Percentiles rank a stretch among this genome's conserved stretches.
phyloP scores from a whole-genome alignment of 2,888 invertebrate genomes.

The Gasteruption jaculator region DNA sequence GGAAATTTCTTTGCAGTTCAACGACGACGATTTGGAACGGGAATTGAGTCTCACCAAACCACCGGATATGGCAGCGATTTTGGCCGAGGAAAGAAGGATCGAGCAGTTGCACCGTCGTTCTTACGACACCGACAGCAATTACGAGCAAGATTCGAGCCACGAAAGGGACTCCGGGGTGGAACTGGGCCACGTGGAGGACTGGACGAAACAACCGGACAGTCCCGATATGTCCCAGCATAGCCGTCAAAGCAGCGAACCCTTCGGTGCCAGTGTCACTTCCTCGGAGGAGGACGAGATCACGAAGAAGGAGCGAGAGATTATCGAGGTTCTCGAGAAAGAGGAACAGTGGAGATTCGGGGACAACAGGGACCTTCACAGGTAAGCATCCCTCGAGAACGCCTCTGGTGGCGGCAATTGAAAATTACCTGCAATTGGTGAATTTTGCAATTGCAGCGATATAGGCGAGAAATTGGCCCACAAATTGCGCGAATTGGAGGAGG shows the following conservation, averaged over 20 bases:
- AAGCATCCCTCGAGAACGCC: slow-evolving; percentile 2
- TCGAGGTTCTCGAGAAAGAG: slow-evolving; percentile 61
- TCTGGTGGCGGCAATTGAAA: slow-evolving; percentile 4
- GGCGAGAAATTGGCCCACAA: slow-evolving; percentile 58
- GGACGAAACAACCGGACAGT: slow-evolving; percentile 47
- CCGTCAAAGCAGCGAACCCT: slow-evolving; percentile 77
- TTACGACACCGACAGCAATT: slow-evolving; percentile 64
- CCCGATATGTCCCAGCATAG: slow-evolving; percentile 62
- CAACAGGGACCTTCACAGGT: slow-evolving; percentile 44
- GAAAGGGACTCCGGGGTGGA: slow-evolving; percentile 75
- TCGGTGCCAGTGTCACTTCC: slow-evolving; percentile 67
- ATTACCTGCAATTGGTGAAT: slow-evolving; percentile 15
- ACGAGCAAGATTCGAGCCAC: slow-evolving; percentile 51
- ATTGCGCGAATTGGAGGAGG: slow-evolving; percentile 54
- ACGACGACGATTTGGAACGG: slow-evolving; percentile 65
- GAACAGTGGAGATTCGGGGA: slow-evolving; percentile 58
- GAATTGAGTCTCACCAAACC: slow-evolving; percentile 68
- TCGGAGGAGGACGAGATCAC: slow-evolving; percentile 72
- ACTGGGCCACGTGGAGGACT: slow-evolving; percentile 56
- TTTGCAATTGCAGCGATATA: slow-evolving; percentile 45
- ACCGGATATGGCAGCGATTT: slow-evolving; percentile 74
- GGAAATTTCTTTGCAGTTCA: slow-evolving; percentile 49
- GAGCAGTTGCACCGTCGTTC: slow-evolving; percentile 74
- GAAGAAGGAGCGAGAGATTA: slow-evolving; percentile 64
- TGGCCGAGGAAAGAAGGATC: slow-evolving; percentile 75